Percentiles rank a stretch among this genome's conserved stretches.
These are phyloP conservation scores for Hyperoodon ampullatus DNA, from an alignment of 2,113 vertebrate genomes.

Conservation along the genomic window DNA sequence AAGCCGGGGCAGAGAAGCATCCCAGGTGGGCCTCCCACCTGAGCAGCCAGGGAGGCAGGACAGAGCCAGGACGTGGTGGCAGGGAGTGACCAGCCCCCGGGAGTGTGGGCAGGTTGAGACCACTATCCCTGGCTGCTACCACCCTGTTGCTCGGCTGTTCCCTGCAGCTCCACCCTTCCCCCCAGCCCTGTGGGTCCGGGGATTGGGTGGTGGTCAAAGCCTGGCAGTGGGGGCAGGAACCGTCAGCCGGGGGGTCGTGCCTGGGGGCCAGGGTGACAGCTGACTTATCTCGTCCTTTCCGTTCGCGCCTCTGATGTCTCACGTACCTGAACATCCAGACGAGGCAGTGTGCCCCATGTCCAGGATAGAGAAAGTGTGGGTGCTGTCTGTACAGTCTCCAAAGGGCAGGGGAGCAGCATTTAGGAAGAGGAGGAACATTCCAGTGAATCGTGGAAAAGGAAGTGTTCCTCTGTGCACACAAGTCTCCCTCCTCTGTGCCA, in stretches of 20 bases:
- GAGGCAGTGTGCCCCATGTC: background rate
- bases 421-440: background rate
- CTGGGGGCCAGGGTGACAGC: background rate
- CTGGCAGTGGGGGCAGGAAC: background rate
- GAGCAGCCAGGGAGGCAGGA: background rate
- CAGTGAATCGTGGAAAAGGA: background rate
- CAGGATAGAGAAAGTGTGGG: background rate
- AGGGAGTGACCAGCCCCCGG: background rate
- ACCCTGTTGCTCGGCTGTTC: background rate
- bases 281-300: accelerated
- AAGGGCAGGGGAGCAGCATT: background rate
- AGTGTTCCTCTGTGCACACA: too few relatives aligned
- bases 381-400: background rate
- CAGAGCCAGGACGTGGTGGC: background rate
- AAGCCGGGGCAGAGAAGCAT: background rate
- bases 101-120: background rate
- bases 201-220: background rate
- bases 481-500: background rate
- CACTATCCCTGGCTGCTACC: background rate
- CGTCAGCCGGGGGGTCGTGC: accelerated
- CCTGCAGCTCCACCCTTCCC: too few relatives aligned
- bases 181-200: accelerated
- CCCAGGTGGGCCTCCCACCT: too few relatives aligned
- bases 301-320: background rate
- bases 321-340: background rate